Percentiles rank a stretch among this genome's conserved stretches.
These are phyloP conservation scores for Peucedramus taeniatus DNA, from an alignment of 2,113 vertebrate species.

Conservation along the genomic window DNA sequence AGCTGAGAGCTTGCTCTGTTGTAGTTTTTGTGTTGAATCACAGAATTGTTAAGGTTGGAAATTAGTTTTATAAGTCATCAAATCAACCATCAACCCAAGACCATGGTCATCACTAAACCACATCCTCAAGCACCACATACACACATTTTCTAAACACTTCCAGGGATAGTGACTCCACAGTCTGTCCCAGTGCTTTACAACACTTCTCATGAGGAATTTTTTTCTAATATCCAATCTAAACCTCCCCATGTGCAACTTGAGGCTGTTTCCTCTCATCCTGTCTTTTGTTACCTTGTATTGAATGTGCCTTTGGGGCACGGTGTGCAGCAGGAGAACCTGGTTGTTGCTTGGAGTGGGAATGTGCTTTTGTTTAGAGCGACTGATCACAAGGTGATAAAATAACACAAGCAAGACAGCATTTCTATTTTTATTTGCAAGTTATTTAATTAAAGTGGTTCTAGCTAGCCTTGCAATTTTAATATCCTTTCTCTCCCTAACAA, in stretches of 20 bases:
- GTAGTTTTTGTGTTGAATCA: background rate
- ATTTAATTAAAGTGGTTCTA: background rate
- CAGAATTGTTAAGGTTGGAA: background rate
- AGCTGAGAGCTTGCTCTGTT: background rate
- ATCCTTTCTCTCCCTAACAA: background rate
- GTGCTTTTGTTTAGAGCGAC: background rate
- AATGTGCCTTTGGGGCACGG: background rate
- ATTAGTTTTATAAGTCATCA: background rate
- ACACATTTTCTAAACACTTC: background rate
- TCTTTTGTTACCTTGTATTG: background rate
- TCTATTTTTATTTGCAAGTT: background rate
- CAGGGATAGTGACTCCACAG: background rate
- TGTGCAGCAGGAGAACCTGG: accelerated
- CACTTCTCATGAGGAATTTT: background rate
- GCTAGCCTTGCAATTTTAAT: background rate
- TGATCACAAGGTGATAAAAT: background rate
- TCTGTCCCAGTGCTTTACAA: background rate
- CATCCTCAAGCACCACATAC: too few species aligned
- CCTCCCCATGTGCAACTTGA: background rate
- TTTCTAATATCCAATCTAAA: background rate
- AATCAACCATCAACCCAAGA: background rate
- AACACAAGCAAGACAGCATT: background rate
- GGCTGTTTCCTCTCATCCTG: background rate
- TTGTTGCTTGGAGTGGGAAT: background rate
- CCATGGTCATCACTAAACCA: background rate